These are phyloP conservation scores for Halocynthia aurantium DNA, from an alignment of 23 tunicate genomes.

Conservation along the genomic window DNA sequence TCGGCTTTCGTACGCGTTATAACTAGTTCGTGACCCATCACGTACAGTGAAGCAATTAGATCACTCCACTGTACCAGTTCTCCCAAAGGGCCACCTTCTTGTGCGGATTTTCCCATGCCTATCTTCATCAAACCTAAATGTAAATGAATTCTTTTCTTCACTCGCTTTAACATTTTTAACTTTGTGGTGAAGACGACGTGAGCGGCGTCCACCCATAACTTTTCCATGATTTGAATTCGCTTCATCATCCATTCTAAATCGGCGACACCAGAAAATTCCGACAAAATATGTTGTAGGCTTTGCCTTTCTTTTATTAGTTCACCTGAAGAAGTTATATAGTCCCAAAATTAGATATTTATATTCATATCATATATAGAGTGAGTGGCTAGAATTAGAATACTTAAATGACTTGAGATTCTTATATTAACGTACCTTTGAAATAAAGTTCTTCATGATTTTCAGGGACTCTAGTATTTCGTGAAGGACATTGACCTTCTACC, in stretches of 20 bases:
- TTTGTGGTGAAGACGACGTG: neutral
- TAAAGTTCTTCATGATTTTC: neutral
- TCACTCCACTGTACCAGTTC: constrained; percentile 28
- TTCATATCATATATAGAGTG: no score
- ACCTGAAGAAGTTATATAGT: no score
- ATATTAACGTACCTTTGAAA: no score
- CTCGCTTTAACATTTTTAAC: no score
- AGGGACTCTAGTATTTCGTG: neutral
- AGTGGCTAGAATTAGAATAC: no score
- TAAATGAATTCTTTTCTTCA: constrained; percentile 4
- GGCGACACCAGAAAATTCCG: neutral
- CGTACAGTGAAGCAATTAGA: constrained; percentile 14
- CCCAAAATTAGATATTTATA: no score
- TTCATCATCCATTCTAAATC: constrained; percentile 9
- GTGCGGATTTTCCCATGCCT: constrained; percentile 8
- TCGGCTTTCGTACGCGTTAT: constrained; percentile 7
- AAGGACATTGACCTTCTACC: constrained; percentile 2
- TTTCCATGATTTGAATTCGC: neutral
- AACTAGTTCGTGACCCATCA: constrained; percentile 14
- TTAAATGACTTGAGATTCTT: no score
- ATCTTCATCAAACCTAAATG: constrained; percentile 12
- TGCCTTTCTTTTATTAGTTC: no score
- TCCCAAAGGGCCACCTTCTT: constrained; percentile 19
- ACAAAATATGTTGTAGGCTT: no score
- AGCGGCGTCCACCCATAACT: neutral